Evolutionary conservation across 1,140 invertebrate species (phyloP).

Genomic region (Batillaria attramentaria): DNA sequence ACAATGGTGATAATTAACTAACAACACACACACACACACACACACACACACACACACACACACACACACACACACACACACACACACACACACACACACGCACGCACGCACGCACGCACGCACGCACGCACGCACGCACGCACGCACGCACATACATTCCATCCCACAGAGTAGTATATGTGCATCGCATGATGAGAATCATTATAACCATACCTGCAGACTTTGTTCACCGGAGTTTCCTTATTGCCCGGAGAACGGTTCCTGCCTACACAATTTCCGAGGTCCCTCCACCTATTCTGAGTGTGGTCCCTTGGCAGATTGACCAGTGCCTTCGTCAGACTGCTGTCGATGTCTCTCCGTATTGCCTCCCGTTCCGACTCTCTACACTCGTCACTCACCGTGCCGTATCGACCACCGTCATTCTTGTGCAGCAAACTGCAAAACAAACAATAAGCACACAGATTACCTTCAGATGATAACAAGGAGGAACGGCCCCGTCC

Average conservation of each 20-base stretch:
- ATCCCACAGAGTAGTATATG: not conserved
- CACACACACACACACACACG: slow-evolving; percentile 3
- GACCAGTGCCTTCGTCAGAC: not conserved
- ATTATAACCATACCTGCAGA: not conserved
- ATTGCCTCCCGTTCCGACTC: not conserved
- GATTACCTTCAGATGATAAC: too few relatives aligned
- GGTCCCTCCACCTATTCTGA: not conserved
- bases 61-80: not conserved
- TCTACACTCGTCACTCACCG: not conserved
- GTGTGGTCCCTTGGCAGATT: not conserved
- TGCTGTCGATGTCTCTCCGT: not conserved
- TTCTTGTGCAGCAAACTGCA: slow-evolving; percentile 1
- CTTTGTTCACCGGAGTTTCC: not conserved
- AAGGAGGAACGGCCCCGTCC: too few relatives aligned
- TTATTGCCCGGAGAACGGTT: not conserved
- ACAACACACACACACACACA: not conserved
- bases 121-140: not conserved
- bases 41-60: slow-evolving; percentile 6
- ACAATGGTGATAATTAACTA: not conserved
- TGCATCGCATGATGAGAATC: too few relatives aligned
- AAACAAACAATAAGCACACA: not conserved
- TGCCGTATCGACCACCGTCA: not conserved
- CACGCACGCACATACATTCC: not conserved
- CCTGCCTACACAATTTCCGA: not conserved
- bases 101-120: slow-evolving; percentile 1